Evolutionary conservation across 2,113 vertebrate genomes (phyloP).

Genomic region (Puntigrus tetrazona): DNA sequence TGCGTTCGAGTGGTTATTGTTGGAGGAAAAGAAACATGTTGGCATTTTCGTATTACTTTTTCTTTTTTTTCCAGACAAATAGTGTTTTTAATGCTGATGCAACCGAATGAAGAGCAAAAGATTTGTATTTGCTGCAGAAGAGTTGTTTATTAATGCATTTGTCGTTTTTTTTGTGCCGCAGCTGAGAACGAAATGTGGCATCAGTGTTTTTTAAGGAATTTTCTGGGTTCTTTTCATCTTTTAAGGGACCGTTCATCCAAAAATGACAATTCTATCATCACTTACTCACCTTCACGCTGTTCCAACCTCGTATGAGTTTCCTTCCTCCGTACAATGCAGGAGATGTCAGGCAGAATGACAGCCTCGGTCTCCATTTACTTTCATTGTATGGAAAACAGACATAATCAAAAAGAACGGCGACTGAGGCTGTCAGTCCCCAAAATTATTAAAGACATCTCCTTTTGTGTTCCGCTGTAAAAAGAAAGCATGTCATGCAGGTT

Average conservation of each 20-base stretch:
- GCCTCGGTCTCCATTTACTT: neutral
- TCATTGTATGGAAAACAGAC: conserved; percentile 18
- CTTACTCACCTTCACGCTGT: neutral
- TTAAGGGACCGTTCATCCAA: neutral
- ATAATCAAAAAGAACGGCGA: neutral
- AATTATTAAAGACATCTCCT: neutral
- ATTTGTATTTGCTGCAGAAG: neutral
- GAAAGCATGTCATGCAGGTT: neutral
- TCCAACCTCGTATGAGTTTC: neutral
- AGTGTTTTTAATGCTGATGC: neutral
- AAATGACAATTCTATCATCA: neutral
- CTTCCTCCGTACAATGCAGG: neutral
- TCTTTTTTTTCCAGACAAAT: neutral
- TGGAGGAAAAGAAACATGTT: neutral
- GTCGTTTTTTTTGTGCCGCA: neutral
- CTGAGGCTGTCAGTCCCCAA: neutral
- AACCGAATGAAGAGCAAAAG: neutral
- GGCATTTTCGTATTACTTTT: neutral
- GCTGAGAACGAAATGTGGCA: neutral
- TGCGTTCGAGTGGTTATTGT: neutral
- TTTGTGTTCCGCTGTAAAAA: neutral
- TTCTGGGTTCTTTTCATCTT: neutral
- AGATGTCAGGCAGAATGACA: conserved; percentile 11
- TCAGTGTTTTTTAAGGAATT: neutral
- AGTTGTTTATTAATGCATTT: neutral